Conservation (phyloP, 2,888 invertebrate genomes). For the Drosophila phalerata region DNA sequence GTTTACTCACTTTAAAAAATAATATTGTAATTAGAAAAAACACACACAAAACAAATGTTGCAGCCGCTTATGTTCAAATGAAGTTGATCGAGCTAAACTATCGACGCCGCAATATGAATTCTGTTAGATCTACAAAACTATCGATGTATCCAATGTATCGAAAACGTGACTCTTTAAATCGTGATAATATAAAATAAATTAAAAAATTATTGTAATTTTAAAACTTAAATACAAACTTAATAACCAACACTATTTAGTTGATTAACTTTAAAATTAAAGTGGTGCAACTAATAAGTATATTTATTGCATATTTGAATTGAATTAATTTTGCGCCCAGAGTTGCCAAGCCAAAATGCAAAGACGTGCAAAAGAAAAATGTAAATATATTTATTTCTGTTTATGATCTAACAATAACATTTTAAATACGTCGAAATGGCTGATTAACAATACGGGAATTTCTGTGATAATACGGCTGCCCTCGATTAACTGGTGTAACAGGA, state of each 20-base stretch:
- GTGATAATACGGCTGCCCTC: constrained; percentile 8
- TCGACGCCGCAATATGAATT: constrained; percentile 44
- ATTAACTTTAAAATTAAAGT: not conserved
- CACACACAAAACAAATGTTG: not conserved
- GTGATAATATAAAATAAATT: too few species aligned
- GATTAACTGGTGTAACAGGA: constrained; percentile 26
- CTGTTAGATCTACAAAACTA: constrained; percentile 24
- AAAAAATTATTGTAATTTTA: too few species aligned
- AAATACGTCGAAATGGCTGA: constrained; percentile 39
- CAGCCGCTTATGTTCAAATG: constrained; percentile 38
- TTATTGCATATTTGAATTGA: not conserved
- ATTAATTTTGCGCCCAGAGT: not conserved
- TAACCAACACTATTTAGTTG: too few species aligned
- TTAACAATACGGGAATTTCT: constrained; percentile 28
- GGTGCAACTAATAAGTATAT: not conserved
- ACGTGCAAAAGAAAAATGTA: not conserved
- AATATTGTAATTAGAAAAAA: constrained; percentile 1
- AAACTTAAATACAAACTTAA: too few species aligned
- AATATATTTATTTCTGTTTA: not conserved
- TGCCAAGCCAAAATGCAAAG: not conserved
- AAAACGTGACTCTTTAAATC: too few species aligned
- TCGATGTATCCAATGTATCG: too few species aligned
- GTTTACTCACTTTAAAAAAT: constrained; percentile 35
- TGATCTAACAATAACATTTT: not conserved
- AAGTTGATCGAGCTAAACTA: constrained; percentile 30